These are phyloP conservation scores for Anguilla rostrata DNA, from an alignment of 2,113 vertebrate genomes.

Conservation along the genomic window DNA sequence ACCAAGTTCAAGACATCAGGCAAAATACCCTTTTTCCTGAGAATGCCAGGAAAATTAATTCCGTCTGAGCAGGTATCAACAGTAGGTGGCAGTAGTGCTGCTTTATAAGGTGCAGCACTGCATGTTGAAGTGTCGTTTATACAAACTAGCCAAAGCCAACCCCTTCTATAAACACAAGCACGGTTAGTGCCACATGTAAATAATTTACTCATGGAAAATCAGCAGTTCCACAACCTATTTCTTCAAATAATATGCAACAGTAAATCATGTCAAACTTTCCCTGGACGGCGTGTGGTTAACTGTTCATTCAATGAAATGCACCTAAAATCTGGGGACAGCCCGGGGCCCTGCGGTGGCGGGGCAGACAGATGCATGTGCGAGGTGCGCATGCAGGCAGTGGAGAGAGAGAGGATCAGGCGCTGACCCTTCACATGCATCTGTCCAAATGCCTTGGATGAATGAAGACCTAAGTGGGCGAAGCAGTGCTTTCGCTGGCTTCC, in stretches of 20 bases:
- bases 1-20: not conserved
- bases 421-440: not conserved
- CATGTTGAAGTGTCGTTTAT: not conserved
- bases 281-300: too few relatives aligned
- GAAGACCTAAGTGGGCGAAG: constrained; percentile 22
- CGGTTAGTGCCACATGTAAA: not conserved
- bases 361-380: not conserved
- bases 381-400: not conserved
- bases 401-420: not conserved
- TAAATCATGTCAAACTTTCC: not conserved
- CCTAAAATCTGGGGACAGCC: not conserved
- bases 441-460: not conserved
- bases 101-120: not conserved
- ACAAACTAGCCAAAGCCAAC: not conserved
- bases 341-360: not conserved
- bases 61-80: not conserved
- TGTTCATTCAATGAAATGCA: not conserved
- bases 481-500: constrained; percentile 20
- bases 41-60: not conserved
- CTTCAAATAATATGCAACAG: constrained; percentile 2
- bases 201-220: not conserved
- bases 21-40: not conserved
- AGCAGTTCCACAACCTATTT: not conserved
- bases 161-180: constrained; percentile 11
- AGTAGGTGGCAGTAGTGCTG: constrained; percentile 19